Evolutionary conservation across 2,888 invertebrate species (phyloP), one percentile per base, ranked within the genome.

Genomic region (Noctua janthe): DNA sequence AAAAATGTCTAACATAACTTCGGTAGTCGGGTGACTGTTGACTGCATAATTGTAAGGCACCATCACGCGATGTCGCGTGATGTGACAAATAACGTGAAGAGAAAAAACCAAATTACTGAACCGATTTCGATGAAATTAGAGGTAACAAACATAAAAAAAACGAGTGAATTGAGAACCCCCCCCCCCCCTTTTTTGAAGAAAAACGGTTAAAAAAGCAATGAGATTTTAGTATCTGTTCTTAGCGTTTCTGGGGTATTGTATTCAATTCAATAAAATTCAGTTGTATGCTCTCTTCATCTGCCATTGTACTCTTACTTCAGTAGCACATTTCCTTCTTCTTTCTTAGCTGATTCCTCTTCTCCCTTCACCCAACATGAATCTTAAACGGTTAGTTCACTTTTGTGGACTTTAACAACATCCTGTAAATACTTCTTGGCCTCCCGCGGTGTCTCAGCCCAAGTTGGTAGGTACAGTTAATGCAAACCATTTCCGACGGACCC

Each of bases 381-480:
- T 47, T 78, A 23, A 84, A 81, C 64, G 78, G 47, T n/a, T 62
- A 29, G 35, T 29, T 84, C 13, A 8, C 51, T 43, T 76, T 29
- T 59, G 47, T 77, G 39, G 35, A 69, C n/a, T 39, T n/a, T 17
- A 84, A 83, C 51, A 76, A 83, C 78, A 70, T 78, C 62, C 78
- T 77, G 62, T 70, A 54, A 81, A 54, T 69, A 70, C 59, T 64
- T 54, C 83, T 83, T 84, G 47, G 84, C 69, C 78, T 78, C 69
- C 78, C 70, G 23, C 70, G 17, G 54, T 23, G 84, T 70, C 23
- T 47, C 23, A 62, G 5, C 0, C 13, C 47, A 69, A 62, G 77
- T 76, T 59, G 1, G 20, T 69, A 69, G 1, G 13, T 54, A 79
- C 47, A 78, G 13, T 54, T 70, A 62, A 49, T 20, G 35, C 67